These are phyloP conservation scores for Tanytarsus gracilentus DNA, from an alignment of 2,888 invertebrate species.

Conservation along the genomic window DNA sequence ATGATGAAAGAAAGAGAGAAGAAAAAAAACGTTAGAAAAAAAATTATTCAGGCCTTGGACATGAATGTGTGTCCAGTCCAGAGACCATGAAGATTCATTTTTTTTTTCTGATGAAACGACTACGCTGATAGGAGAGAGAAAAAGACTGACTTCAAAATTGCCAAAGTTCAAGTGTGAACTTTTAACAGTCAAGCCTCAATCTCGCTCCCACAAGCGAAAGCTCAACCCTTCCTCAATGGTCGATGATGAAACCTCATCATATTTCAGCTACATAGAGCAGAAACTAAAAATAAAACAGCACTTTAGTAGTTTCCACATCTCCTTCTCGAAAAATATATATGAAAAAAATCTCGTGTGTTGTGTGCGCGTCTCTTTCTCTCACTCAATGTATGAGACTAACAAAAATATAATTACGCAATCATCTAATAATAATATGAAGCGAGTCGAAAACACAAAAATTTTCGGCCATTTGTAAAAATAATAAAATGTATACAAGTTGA, in stretches of 20 bases:
- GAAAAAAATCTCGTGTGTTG: too few species aligned
- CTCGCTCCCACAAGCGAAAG: constrained; percentile 43
- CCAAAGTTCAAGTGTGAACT: not conserved
- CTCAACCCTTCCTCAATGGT: not conserved
- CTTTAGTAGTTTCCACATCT: constrained; percentile 29
- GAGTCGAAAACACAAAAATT: constrained; percentile 20
- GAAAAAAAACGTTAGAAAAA: constrained; percentile 25
- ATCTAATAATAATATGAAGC: constrained; percentile 26
- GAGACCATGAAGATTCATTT: not conserved
- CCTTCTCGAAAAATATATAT: too few species aligned
- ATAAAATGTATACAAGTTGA: too few species aligned
- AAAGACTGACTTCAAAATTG: constrained; percentile 42
- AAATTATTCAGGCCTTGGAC: constrained; percentile 15
- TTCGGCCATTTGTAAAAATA: constrained; percentile 11
- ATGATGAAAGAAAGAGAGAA: not conserved
- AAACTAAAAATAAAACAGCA: constrained; percentile 29
- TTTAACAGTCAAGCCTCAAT: constrained; percentile 41
- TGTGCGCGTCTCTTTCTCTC: not conserved
- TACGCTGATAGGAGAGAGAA: constrained; percentile 47
- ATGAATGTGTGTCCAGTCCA: constrained; percentile 3
- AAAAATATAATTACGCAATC: constrained; percentile 28
- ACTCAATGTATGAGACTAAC: constrained; percentile 10
- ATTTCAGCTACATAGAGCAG: constrained; percentile 20
- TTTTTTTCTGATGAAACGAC: constrained; percentile 40
- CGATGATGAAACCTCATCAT: constrained; percentile 11